Percentiles rank a stretch among this genome's conserved stretches.
Conservation (phyloP, 2,888 invertebrate genomes). For the Leptura quadrifasciata region DNA sequence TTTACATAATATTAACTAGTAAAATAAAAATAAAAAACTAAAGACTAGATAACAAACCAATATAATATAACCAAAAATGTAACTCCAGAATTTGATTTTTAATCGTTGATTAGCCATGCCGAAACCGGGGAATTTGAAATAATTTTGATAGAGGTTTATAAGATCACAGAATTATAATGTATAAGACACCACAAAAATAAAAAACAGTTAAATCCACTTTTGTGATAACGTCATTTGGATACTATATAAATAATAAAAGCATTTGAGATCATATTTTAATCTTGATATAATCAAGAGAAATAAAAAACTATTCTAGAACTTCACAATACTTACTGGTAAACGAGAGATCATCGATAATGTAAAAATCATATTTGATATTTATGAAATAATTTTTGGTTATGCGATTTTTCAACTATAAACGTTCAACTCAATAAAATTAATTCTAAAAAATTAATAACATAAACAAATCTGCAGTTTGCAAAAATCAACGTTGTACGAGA, state of each 20-base stretch:
- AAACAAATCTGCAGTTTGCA: conserved; percentile 45
- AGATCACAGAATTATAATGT: conserved; percentile 56
- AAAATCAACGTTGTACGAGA: conserved; percentile 37
- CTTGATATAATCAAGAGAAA: conserved; percentile 29
- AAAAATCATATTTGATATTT: conserved; percentile 40
- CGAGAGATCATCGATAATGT: conserved; percentile 42
- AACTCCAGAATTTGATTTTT: conserved; percentile 50
- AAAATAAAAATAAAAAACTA: conserved; percentile 63
- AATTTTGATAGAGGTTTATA: conserved; percentile 51
- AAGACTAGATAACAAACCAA: conserved; percentile 70
- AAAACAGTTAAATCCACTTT: conserved; percentile 13
- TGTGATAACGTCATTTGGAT: conserved; percentile 9
- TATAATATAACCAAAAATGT: conserved; percentile 60
- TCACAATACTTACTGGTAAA: conserved; percentile 35
- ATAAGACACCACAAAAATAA: conserved; percentile 39
- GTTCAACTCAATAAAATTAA: conserved; percentile 59
- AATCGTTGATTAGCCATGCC: conserved; percentile 35
- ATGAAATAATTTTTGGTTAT: conserved; percentile 48
- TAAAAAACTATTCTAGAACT: conserved; percentile 19
- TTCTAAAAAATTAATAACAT: conserved; percentile 55
- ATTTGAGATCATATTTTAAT: conserved; percentile 29
- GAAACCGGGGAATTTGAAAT: conserved; percentile 47
- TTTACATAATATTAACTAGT: conserved; percentile 40
- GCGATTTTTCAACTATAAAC: conserved; percentile 37
- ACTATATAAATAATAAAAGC: conserved; percentile 39